Conservation (phyloP, 2,113 vertebrate genomes). For the Myotis brandtii region DNA sequence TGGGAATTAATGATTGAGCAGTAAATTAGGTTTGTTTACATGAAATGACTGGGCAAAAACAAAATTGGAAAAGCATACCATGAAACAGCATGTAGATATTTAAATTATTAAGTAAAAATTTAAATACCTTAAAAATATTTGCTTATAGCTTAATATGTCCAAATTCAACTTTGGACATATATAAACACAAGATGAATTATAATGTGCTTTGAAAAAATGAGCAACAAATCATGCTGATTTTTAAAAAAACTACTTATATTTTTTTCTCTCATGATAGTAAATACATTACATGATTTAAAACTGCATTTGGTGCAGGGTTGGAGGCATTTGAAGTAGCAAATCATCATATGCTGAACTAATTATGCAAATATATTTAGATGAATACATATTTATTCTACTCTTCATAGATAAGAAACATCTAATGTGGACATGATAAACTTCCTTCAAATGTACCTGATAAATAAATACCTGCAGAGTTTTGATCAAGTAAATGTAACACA, state of each 20-base stretch:
- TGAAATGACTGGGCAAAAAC: not conserved
- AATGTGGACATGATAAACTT: not conserved
- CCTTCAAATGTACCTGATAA: not conserved
- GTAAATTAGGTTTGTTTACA: not conserved
- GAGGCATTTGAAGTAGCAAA: not conserved
- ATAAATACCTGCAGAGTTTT: not conserved
- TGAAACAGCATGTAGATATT: not conserved
- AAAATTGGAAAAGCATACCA: not conserved
- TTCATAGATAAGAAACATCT: not conserved
- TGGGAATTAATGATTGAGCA: rapidly evolving
- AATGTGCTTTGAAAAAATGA: not conserved
- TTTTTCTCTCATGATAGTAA: not conserved
- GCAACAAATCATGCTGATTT: not conserved
- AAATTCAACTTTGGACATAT: not conserved
- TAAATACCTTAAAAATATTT: not conserved
- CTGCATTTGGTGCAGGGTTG: not conserved
- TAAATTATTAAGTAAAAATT: not conserved
- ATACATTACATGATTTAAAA: not conserved
- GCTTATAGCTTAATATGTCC: not conserved
- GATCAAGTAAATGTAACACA: not conserved
- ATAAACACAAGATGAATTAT: not conserved
- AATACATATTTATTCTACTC: not conserved
- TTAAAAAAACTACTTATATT: not conserved
- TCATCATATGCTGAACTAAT: not conserved
- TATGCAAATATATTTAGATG: not conserved